Evolutionary conservation across 1,140 invertebrate species (phyloP), one percentile per base, ranked within the genome.

Genomic region (Penaeus japonicus): DNA sequence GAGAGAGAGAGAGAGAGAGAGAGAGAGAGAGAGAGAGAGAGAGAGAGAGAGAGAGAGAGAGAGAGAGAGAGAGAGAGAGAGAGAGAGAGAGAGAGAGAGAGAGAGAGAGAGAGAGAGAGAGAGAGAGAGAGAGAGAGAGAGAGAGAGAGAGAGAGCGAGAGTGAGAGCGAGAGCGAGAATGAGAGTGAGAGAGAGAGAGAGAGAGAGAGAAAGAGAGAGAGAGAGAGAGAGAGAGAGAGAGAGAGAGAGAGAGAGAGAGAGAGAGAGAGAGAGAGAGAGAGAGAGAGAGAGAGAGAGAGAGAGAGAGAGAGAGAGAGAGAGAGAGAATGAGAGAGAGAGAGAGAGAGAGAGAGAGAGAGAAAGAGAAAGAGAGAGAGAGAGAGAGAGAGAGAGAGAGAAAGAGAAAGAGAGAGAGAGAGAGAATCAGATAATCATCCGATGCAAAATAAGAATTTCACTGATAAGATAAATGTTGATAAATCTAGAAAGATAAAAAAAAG

Each of bases 181-280:
- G 39, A 80, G 78, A 80, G 78, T 53, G 78, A 80, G 78, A 80
- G 78, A 54, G 78, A 79, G 77, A 79, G 77, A 79, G 77, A 79
- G 77, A 53, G 35, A 77, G 73, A 77, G 73, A 39, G 73, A 30
- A 24, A 77, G 35, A 75, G 12, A 18, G 17, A n/a, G n/a, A 55
- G 39, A 53, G 2, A 55, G 32, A 85, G 27, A 55, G 22, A 73
- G n/a, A 24, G 12, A 39, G 17, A 35, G 35, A 55, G 54, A 53
- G 35, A 20, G 73, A 77, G 78, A 53, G 30, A 53, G 32, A 24
- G 78, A 80, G 54, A 24, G 20, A 17, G 75, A 35, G 39, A 35
- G 30, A 30, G 39, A 78, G 75, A 78, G 75, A 78, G 39, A 78
- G 75, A 39, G 75, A 78, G 75, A 32, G 75, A 78, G 12, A 2